Base-by-base conservation (phyloP, 2,888 invertebrate genomes). In the Eretmocerus hayati region DNA sequence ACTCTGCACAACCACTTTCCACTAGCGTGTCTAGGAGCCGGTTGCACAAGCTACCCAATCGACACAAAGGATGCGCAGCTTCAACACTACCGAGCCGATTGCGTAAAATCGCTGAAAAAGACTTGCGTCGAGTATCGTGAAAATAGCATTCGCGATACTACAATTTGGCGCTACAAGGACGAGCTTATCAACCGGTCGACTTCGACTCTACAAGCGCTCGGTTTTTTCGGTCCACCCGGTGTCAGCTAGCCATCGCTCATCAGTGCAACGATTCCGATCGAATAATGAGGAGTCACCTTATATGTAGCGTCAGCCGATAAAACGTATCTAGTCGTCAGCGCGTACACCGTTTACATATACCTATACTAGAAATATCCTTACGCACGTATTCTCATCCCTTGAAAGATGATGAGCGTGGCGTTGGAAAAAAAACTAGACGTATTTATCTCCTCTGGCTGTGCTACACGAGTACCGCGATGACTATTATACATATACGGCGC, bases 1-100 rank as follows among this genome's bases (percentile, higher is more conserved):
- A 87, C 90, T 30, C 77, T 93, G 55, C 93, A 93, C 77, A 93
- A 93, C 73, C 93, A 93, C 72, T 92, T 91, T 69, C 92, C 93
- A 31, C 74, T 93, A 58, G 87, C 89, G 50, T 93, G 92, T 66
- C 74, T 92, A 32, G 88, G 90, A 38, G 79, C 81, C 6, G 74
- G 74, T 16, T 92, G 91, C 72, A 87, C 87, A 44, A 87, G 89
- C 38, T 91, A 85, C 74, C 81, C 89, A 47, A 82, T 94, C 57
- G 85, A 88, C 57, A 87, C 87, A 20, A 76, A 76, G 31, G 84
- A 86, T 64, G 94, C 93, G 16, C 88, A 94, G 58, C 76, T 95
- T 62, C 91, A 95, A 71, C 95, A 95, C 73, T 95, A 94, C 75
- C 81, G 93, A 51, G 90, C 89, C 22, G 92, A 92, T 73, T 94